Evolutionary conservation across 2,113 vertebrate species (phyloP), one percentile per base, ranked within the genome.

Genomic region (Symphodus melops): DNA sequence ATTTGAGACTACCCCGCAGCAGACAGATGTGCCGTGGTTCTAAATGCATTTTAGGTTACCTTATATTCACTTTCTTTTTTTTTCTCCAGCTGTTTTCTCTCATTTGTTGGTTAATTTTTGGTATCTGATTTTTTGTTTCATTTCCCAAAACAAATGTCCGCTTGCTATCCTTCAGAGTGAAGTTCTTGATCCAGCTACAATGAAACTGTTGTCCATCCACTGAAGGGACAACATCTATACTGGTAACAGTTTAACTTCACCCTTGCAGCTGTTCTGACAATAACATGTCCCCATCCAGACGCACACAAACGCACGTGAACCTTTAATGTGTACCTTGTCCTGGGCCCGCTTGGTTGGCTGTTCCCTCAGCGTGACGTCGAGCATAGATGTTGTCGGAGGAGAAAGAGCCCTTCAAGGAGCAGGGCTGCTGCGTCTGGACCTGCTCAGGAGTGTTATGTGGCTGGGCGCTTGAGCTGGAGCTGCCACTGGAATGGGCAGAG

Each of bases 401-500:
- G 85, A 99, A 90, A 8, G 98, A 98, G 88, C 96, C 96, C 86
- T 98, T 98, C 91, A 99, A 91, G 23, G 97, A 99, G 91, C 98
- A 98, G 13, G 98, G 98, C 87, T 99, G 98, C 92, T 98, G 96
- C 0, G 97, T 99, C 83, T 97, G 97, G 82, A 99, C 94, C 25
- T 91, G 96, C 84, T 97, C 96, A 44, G 88, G 77, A 71, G 63
- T 51, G 0, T 81, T 52, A 12, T 69, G 55, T 7, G 84, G 79
- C 64, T 84, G 83, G 68, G 51, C 83, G 71, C 85, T 73, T 8
- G 90, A 91, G 56, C 83, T 73, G 55, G 77, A 87, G 85, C 89
- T 86, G 51, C 86, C 78, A 39, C 88, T 87, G 37, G 91, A 89
- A 68, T 88, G 77, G 46, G 80, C 68, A 16, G 87, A 90, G 60